Base-by-base conservation (phyloP, 1,140 invertebrate genomes). In the Prorops nasuta region DNA sequence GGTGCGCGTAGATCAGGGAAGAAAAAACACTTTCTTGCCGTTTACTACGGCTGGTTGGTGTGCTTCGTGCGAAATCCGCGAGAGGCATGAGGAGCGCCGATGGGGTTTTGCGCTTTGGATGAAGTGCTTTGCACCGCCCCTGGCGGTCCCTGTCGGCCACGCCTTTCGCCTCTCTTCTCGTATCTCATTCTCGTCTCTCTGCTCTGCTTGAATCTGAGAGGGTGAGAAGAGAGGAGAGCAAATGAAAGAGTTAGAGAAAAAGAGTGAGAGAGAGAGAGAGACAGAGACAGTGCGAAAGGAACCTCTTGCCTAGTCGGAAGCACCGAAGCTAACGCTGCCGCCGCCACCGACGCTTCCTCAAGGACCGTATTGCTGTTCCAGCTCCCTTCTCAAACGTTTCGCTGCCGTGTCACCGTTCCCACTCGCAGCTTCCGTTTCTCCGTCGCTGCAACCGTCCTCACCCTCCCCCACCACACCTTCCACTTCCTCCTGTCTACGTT, bases 401-500 rank as follows among this genome's bases (percentile, higher is more conserved):
- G 79, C 81, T 34, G 79, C 80, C 22, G 72, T 80, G 20, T 78
- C 76, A 35, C 55, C 59, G 3, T 49, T 52, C 47, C 57, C 60
- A 34, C 51, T 56, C 48, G 63, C 63, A 34, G 58, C 54, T 47
- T 60, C 55, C 15, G 67, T 58, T 49, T 77, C 68, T 44, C 84
- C 82, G 66, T 86, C 85, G 64, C 84, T 87, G 69, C 84, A 86
- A 37, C 85, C 84, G 47, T 84, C 83, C 54, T 88, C 85, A 21
- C 78, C 77, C 38, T 85, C 83, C 40, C 80, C 84, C 56, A 77
- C 78, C 39, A 75, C 84, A 40, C 89, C 89, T 61, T 92, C 90
- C 15, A 92, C 86, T 61, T 95, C 92, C 75, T 97, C 94, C 71
- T 98, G 94, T 74, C 95, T 92, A 69, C 94, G 85, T 76, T 98